phyloP scores from a whole-genome alignment of 2,888 invertebrate species.

The Opisthograptis luteolata region DNA sequence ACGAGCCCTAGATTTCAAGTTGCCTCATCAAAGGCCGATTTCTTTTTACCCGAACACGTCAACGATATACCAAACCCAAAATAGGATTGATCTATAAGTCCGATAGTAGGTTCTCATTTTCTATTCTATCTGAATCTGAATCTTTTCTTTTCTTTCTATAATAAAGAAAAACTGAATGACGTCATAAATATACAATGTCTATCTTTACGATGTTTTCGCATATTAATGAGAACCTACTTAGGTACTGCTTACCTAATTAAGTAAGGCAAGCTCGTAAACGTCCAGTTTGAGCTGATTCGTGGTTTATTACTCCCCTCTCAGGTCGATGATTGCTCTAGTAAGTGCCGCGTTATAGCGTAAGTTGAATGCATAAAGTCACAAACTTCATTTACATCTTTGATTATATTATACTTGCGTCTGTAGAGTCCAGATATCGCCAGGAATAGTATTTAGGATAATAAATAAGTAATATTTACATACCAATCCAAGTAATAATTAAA shows the following conservation, averaged over 20 bases:
- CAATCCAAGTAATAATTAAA: too few relatives aligned
- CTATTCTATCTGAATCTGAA: not conserved
- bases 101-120: too few relatives aligned
- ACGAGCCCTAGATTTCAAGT: too few relatives aligned
- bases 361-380: constrained; percentile 13
- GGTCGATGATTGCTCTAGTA: constrained; percentile 17
- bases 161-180: constrained; percentile 1
- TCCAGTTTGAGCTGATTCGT: constrained; percentile 22
- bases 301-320: too few relatives aligned
- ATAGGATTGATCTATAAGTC: too few relatives aligned
- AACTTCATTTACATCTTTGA: constrained; percentile 18
- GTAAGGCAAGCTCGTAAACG: constrained; percentile 23
- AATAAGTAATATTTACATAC: too few relatives aligned
- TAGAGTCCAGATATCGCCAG: constrained; percentile 11
- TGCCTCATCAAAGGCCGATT: too few relatives aligned
- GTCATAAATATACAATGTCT: constrained; percentile 14
- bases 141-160: too few relatives aligned
- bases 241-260: constrained; percentile 25
- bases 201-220: constrained; percentile 24
- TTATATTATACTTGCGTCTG: too few relatives aligned
- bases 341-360: constrained; percentile 16
- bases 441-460: constrained; percentile 16
- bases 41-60: too few relatives aligned
- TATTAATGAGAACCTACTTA: constrained; percentile 24
- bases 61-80: too few relatives aligned